Evolutionary conservation across 2,797 vertebrate genomes (phyloP).

Genomic region (Oceanodroma leucorhoa): DNA sequence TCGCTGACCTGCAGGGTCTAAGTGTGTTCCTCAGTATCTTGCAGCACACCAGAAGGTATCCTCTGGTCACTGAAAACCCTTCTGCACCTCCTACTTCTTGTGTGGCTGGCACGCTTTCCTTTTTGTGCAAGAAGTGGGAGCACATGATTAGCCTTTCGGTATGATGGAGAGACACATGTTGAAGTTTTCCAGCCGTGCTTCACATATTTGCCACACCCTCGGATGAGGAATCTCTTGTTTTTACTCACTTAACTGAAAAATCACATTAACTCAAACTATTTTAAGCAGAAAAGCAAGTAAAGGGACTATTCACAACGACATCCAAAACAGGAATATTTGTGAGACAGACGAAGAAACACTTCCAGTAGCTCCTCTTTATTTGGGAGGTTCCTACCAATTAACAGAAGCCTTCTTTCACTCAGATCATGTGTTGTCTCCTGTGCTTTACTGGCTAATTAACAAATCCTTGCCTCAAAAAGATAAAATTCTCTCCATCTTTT

Average conservation of each 20-base stretch:
- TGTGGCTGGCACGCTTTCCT: too few species aligned
- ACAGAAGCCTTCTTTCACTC: neutral
- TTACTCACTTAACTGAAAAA: conserved; percentile 17
- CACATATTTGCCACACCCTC: neutral
- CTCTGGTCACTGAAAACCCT: neutral
- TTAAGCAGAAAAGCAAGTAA: neutral
- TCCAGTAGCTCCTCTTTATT: neutral
- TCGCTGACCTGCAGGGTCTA: neutral
- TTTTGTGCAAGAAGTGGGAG: neutral
- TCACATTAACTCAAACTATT: neutral
- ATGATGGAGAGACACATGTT: neutral
- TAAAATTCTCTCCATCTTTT: neutral
- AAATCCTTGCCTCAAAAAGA: neutral
- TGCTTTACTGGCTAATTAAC: neutral
- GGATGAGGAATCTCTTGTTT: neutral
- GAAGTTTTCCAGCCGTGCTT: neutral
- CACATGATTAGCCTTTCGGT: neutral
- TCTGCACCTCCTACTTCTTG: neutral
- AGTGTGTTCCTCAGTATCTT: neutral
- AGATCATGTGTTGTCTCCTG: neutral
- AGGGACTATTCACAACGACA: neutral
- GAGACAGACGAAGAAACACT: neutral
- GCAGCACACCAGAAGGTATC: neutral
- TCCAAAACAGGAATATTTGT: neutral
- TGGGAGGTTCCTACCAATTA: neutral